A percentile compares a stretch with the other conserved stretches of the same genome.
These are phyloP conservation scores for Perodicticus potto DNA, from an alignment of 2,797 vertebrate species.

Conservation along the genomic window DNA sequence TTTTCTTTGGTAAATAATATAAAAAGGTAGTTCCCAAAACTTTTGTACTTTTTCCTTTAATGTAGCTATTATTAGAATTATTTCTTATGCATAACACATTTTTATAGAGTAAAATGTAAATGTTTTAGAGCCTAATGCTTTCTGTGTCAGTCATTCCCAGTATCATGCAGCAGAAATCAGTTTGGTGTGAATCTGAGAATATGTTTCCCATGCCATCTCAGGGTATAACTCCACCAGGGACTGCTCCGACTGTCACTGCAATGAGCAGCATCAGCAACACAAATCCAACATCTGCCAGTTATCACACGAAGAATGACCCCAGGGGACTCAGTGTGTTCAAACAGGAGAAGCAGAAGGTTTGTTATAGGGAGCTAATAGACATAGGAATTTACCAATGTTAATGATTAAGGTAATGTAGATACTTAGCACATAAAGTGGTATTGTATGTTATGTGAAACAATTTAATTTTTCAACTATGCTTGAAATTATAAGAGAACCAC, in stretches of 20 bases:
- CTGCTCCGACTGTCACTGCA: conserved; percentile 66
- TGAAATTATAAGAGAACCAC: conserved; percentile 28
- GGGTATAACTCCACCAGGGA: conserved; percentile 73
- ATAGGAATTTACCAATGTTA: conserved; percentile 59
- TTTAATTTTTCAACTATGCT: background rate
- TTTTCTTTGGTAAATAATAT: conserved; percentile 59
- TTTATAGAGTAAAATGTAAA: conserved; percentile 76
- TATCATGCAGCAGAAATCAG: conserved; percentile 76
- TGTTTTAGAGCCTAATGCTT: conserved; percentile 79
- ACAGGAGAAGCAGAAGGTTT: conserved; percentile 85
- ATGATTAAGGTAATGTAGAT: conserved; percentile 61
- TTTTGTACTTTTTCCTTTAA: conserved; percentile 61
- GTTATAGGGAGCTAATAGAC: conserved; percentile 81
- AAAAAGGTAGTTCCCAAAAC: conserved; percentile 51
- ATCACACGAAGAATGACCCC: conserved; percentile 80
- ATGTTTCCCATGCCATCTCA: conserved; percentile 79
- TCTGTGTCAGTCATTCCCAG: conserved; percentile 80
- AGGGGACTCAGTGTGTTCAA: conserved; percentile 85
- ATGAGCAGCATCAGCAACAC: conserved; percentile 66
- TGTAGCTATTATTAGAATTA: conserved; percentile 43
- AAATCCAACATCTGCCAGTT: conserved; percentile 77
- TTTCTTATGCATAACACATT: conserved; percentile 57
- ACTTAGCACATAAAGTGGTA: conserved; percentile 16
- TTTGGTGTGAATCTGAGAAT: conserved; percentile 79
- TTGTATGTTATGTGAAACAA: conserved; percentile 37